Percentiles rank a stretch among this genome's conserved stretches.
These are phyloP conservation scores for Miltochrista miniata DNA, from an alignment of 2,888 invertebrate genomes.

Conservation along the genomic window DNA sequence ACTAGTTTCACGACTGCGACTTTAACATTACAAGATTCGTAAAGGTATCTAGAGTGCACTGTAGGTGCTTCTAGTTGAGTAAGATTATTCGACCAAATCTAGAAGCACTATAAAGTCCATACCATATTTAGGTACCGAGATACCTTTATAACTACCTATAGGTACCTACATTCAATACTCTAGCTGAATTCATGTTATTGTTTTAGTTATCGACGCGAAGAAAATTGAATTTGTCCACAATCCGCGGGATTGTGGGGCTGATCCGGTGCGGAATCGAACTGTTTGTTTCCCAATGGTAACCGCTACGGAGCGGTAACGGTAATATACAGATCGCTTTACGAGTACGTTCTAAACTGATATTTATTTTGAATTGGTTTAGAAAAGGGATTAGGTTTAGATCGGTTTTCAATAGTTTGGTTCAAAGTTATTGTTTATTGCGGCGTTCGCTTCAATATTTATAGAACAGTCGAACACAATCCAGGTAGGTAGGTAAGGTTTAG, in stretches of 20 bases:
- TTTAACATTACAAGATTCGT: too few species aligned
- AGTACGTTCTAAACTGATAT: conserved; percentile 18
- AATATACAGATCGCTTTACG: conserved; percentile 32
- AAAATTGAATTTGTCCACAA: conserved; percentile 81
- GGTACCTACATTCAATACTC: conserved; percentile 10
- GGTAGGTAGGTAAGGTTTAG: too few species aligned
- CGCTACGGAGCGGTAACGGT: conserved; percentile 34
- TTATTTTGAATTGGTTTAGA: conserved; percentile 5
- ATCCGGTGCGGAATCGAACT: conserved; percentile 61
- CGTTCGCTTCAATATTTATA: too few species aligned
- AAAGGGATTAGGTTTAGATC: conserved; percentile 5
- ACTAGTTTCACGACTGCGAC: too few species aligned
- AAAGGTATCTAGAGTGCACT: too few species aligned
- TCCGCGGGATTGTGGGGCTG: conserved; percentile 64
- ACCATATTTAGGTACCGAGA: neutral
- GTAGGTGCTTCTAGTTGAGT: too few species aligned
- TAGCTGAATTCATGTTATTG: conserved; percentile 48
- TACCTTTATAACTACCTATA: neutral
- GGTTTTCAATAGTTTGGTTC: neutral
- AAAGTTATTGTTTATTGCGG: neutral
- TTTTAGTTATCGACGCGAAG: conserved; percentile 69
- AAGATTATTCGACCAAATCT: neutral
- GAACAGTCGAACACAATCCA: too few species aligned
- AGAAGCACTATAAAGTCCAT: neutral
- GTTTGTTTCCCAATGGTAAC: conserved; percentile 64